Conservation (phyloP, 2,113 vertebrate genomes). For the Acanthochromis polyacanthus region DNA sequence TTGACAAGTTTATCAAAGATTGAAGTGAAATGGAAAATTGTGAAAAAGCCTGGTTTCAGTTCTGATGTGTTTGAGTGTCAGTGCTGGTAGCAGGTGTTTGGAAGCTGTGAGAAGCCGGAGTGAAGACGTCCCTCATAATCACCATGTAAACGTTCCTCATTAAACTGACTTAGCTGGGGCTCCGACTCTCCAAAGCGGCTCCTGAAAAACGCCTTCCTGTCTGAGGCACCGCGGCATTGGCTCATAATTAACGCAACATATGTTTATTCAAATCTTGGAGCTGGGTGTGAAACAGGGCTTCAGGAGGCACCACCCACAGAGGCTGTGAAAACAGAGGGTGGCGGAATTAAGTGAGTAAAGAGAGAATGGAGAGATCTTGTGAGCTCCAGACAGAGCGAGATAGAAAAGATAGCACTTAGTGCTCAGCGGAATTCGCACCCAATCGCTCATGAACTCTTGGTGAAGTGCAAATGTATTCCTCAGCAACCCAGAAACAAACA, state of each 20-base stretch:
- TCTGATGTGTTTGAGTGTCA: conserved; percentile 7
- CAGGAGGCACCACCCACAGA: conserved; percentile 78
- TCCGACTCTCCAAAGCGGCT: conserved; percentile 47
- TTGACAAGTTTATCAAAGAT: conserved; percentile 30
- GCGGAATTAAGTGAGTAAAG: conserved; percentile 70
- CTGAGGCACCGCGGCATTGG: conserved; percentile 39
- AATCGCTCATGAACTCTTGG: conserved; percentile 78
- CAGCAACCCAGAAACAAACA: conserved; percentile 86
- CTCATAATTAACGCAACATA: conserved; percentile 86
- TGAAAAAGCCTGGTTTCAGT: conserved; percentile 27
- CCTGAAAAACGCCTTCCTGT: conserved; percentile 69
- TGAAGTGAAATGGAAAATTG: conserved; percentile 23
- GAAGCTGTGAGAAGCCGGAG: conserved; percentile 33
- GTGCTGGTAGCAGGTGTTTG: conserved; percentile 56
- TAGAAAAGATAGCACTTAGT: conserved; percentile 76
- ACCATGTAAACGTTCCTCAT: conserved; percentile 70
- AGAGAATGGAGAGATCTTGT: conserved; percentile 54
- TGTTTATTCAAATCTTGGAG: conserved; percentile 83
- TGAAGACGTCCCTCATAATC: conserved; percentile 55
- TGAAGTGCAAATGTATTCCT: conserved; percentile 87
- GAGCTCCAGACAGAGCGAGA: conserved; percentile 57
- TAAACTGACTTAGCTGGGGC: conserved; percentile 63
- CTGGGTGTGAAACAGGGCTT: conserved; percentile 82
- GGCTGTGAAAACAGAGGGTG: conserved; percentile 81
- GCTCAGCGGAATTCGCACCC: conserved; percentile 82